Conservation (phyloP, 2,113 vertebrate genomes). For the Crypturellus undulatus region DNA sequence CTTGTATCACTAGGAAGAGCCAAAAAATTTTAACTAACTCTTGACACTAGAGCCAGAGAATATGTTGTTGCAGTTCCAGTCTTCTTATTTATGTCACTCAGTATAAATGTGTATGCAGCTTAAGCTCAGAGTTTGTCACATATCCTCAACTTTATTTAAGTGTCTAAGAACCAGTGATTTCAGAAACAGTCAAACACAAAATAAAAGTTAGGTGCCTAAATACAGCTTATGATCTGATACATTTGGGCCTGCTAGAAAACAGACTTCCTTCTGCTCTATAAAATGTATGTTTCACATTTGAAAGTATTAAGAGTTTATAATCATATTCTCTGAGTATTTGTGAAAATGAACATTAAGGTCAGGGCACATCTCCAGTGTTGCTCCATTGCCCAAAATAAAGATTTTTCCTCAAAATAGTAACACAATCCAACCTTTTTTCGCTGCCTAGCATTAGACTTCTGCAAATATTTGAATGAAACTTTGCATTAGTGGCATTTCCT, state of each 20-base stretch:
- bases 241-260: not conserved
- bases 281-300: not conserved
- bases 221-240: not conserved
- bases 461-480: not conserved
- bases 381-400: accelerated
- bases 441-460: not conserved
- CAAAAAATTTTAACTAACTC: not conserved
- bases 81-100: not conserved
- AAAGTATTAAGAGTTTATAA: not conserved
- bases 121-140: not conserved
- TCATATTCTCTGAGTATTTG: not conserved
- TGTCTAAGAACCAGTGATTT: not conserved
- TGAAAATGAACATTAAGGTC: not conserved
- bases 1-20: not conserved
- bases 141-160: accelerated
- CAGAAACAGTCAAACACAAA: not conserved
- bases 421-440: not conserved
- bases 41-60: not conserved
- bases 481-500: not conserved
- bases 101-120: not conserved
- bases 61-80: not conserved
- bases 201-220: not conserved
- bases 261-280: not conserved
- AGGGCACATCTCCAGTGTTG: not conserved
- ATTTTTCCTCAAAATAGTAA: not conserved